Base-by-base conservation (phyloP, 1,140 invertebrate genomes). In the Drosophila orosa region DNA sequence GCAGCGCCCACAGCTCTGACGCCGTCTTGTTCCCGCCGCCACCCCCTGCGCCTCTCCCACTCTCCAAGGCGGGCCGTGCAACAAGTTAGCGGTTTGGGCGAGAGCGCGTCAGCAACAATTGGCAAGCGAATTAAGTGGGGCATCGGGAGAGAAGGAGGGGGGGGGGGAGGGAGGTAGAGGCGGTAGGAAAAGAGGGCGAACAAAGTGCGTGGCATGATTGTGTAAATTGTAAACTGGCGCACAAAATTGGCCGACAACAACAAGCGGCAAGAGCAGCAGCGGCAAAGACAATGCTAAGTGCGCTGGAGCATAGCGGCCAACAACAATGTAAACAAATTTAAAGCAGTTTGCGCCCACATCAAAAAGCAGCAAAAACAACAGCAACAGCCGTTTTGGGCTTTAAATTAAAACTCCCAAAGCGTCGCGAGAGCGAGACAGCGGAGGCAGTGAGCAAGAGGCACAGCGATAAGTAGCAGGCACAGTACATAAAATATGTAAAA, bases 251-350 rank as follows among this genome's bases (percentile, higher is more conserved):
- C 37, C 61, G 47, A 35, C 68, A 71, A 72, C 54, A 55, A 42
- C 27, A 47, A 27, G 57, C 39, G 35, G 15, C 44, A 56, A 25
- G 13, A 33, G 48, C 19, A 33, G 22, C 19, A 22, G 48, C 47
- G 27, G 50, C 74, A 59, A 31, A 45, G 56, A 79, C 75, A 79
- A 74, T 74, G 60, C 61, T 31, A 77, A 80, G 84, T 84, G 85
- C 80, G 74, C 84, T 73, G 77, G 84, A 90, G 84, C 84, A 76
- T 90, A 54, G 24, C 52, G 50, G 59, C 42, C 67, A 66, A 44
- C 62, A 82, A 89, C 68, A 80, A 82, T 54, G 73, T 84, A 84
- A 84, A 87, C 84, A 87, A 80, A 89, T 89, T 89, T 75, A 84
- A 84, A 84, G 74, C 77, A 78, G 77, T 54, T 78, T 65, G 80